Percentiles rank a stretch among this genome's conserved stretches.
phyloP scores from a whole-genome alignment of 2,797 vertebrate genomes.

The Bradypodion pumilum region DNA sequence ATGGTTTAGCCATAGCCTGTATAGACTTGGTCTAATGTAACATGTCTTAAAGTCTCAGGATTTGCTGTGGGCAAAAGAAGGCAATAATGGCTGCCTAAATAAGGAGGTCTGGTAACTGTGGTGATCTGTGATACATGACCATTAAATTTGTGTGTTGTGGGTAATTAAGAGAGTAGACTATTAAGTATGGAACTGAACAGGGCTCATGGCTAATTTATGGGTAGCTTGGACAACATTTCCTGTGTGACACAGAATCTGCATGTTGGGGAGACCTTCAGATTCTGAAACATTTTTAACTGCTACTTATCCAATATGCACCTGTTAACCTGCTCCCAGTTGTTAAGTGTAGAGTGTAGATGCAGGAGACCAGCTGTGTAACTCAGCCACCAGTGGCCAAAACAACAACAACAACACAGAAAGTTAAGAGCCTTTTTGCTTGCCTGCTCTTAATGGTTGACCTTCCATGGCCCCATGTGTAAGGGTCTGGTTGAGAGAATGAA shows the following conservation, averaged over 20 bases:
- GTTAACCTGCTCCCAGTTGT: neutral
- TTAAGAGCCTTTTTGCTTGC: neutral
- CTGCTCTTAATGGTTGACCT: neutral
- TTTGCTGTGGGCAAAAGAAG: neutral
- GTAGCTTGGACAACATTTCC: too few species aligned
- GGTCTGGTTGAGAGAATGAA: neutral
- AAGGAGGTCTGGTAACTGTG: neutral
- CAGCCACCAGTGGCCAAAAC: too few species aligned
- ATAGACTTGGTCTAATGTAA: neutral
- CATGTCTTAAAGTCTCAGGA: neutral
- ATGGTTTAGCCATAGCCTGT: neutral
- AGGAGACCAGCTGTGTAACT: too few species aligned
- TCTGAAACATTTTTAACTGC: too few species aligned
- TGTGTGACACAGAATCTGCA: too few species aligned
- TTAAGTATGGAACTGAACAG: neutral
- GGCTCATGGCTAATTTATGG: neutral
- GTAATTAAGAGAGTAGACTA: too few species aligned
- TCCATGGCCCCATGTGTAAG: neutral
- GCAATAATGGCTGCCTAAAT: too few species aligned
- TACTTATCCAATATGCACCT: too few species aligned
- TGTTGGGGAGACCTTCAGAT: too few species aligned
- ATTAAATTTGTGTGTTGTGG: neutral
- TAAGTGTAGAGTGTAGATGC: neutral
- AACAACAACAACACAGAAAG: neutral
- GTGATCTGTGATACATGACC: neutral